Evolutionary conservation across 2,888 invertebrate genomes (phyloP), one percentile per base, ranked within the genome.

Genomic region (Labia minor): DNA sequence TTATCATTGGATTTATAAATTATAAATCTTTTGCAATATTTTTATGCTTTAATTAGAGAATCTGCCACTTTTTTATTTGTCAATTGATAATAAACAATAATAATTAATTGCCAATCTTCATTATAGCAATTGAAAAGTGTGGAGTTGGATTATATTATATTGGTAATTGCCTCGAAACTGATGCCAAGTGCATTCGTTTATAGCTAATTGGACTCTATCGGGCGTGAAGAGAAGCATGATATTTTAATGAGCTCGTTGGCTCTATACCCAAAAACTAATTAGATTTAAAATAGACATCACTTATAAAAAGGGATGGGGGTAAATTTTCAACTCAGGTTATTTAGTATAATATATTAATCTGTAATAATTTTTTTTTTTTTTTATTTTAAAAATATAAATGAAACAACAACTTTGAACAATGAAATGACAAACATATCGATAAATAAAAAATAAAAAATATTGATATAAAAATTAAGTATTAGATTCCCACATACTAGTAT

Each of bases 21-120:
- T n/a, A n/a, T 26, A 26, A 26, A 26, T 26, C 8, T 26, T 6
- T 26, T 26, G 26, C 26, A 26, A 26, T 26, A 8, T 26, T 26
- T 26, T 26, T 26, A 26, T 3, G 26, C 8, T 3, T 26, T 26
- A 26, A 26, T 26, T 26, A 26, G 26, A 26, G 26, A 26, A 26
- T 3, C 26, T 26, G 26, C 4, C 26, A 4, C 16, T 49, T 49
- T 49, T 49, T 49, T 49, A 4, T n/a, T 49, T 49, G 14, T 14
- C 49, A 49, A 49, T 49, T 49, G 49, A n/a, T 14, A 49, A 49
- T 49, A 49, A 49, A 49, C 49, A 49, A 49, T 49, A n/a, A n/a
- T n/a, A 49, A 49, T n/a, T 49, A 49, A 49, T 49, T 49, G n/a
- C 14, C 14, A 11, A 49, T 16, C 49, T n/a, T 8, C 14, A n/a